Base-by-base conservation (phyloP, 2,113 vertebrate species). In the Nothobranchius kuhntae region DNA sequence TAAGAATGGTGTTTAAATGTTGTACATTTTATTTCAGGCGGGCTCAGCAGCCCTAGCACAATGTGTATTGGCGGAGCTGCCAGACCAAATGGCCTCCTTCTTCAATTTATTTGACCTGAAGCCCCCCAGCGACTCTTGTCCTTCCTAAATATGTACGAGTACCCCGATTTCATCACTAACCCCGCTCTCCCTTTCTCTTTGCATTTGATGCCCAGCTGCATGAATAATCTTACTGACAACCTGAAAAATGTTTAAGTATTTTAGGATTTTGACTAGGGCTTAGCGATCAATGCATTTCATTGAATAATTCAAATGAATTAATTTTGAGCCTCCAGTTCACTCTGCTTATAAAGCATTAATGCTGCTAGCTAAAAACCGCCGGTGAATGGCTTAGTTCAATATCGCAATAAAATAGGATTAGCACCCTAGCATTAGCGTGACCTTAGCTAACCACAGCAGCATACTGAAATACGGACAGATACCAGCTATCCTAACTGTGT, bases 41-140 rank as follows among this genome's bases (percentile, higher is more conserved):
- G 59, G 83, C 67, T 83, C 93, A 71, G 95, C 95, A 87, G 94
- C 95, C 21, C 95, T 99, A 69, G 93, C 96, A 8, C 97, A 98
- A 77, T 95, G 94, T 77, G 96, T 99, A 61, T 87, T 99, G 89
- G 98, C 98, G 38, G 98, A 99, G 89, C 87, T 99, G 82, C 98
- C 98, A 70, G 94, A 96, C 88, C 98, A 99, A 93, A 94, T 99
- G 88, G 91, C 95, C 78, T 95, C 91, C 88, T 98, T 96, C 92
- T 99, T 98, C 94, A 95, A 89, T 85, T 92, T 93, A 48, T 95
- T 93, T 90, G 94, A 93, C 65, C 94, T 99, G 80, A 94, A 95
- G 8, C 98, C 98, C 80, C 95, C 95, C 60, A 82, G 92, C 82
- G 89, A 96, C 1, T 60, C 76, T 61, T 71, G 35, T 72, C 75